Conservation (phyloP, 92 coral and sea anemone species). For the Parazoanthus swiftii region DNA sequence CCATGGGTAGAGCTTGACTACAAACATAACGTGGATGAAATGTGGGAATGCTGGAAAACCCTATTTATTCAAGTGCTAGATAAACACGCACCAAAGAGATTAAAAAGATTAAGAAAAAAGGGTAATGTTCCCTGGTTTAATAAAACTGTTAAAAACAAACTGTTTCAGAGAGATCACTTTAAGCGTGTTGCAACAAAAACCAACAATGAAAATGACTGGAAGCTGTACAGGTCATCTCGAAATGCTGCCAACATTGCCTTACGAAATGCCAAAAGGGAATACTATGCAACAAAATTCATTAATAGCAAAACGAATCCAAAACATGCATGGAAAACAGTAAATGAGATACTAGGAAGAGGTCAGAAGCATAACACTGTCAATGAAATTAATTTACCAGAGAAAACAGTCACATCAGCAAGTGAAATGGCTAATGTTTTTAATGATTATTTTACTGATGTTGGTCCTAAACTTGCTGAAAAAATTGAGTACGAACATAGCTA, state of each 20-base stretch:
- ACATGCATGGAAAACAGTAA: conserved; percentile 28
- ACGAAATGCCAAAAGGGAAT: conserved; percentile 22
- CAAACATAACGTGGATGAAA: conserved; percentile 18
- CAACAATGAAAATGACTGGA: conserved; percentile 33
- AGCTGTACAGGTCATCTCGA: conserved; percentile 20
- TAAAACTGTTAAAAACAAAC: conserved; percentile 23
- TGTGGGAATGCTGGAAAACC: conserved; percentile 12
- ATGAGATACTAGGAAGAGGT: conserved; percentile 19
- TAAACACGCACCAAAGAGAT: conserved; percentile 39
- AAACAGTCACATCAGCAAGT: too few relatives aligned
- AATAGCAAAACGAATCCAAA: conserved; percentile 19
- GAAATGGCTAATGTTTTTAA: too few relatives aligned
- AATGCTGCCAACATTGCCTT: conserved; percentile 28
- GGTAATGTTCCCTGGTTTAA: conserved; percentile 40
- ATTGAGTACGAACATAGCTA: too few relatives aligned
- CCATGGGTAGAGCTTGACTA: conserved; percentile 40
- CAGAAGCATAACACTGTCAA: too few relatives aligned
- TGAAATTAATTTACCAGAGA: too few relatives aligned
- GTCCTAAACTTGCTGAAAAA: too few relatives aligned
- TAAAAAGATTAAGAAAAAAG: conserved; percentile 36
- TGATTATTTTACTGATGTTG: too few relatives aligned
- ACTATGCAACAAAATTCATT: conserved; percentile 20
- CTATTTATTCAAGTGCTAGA: conserved; percentile 30
- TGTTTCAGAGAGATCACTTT: conserved; percentile 32
- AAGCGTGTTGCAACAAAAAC: conserved; percentile 35